Percentiles rank a stretch among this genome's conserved stretches.
Evolutionary conservation across 23 tunicate genomes (phyloP).

Genomic region (Phallusia fumigata): DNA sequence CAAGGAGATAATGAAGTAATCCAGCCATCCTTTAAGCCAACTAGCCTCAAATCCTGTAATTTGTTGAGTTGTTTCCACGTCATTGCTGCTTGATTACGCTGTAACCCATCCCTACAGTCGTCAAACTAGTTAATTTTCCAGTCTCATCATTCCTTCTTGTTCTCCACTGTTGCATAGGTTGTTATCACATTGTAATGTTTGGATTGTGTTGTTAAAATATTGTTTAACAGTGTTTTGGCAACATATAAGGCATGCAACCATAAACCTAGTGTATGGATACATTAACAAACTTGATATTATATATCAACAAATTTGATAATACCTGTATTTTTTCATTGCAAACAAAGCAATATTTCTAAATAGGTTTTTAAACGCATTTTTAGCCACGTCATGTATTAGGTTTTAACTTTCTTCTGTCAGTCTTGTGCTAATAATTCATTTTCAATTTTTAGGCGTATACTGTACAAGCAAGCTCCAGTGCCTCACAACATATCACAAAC

Average conservation of each 20-base stretch:
- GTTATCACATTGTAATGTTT: neutral
- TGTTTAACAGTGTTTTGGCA: too few relatives aligned
- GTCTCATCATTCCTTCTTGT: neutral
- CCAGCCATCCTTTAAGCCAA: neutral
- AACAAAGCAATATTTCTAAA: too few relatives aligned
- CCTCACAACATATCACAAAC: slow-evolving; percentile 52
- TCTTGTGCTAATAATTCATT: neutral
- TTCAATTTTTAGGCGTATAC: slow-evolving; percentile 51
- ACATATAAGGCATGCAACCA: too few relatives aligned
- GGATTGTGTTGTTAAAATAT: neutral
- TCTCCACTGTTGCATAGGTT: neutral
- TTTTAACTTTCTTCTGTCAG: too few relatives aligned
- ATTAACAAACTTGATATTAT: too few relatives aligned
- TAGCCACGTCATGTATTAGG: too few relatives aligned
- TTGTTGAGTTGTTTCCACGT: slow-evolving; percentile 8
- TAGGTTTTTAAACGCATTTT: too few relatives aligned
- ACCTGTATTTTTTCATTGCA: too few relatives aligned
- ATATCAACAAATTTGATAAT: too few relatives aligned
- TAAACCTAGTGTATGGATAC: too few relatives aligned
- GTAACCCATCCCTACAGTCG: neutral
- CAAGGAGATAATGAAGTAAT: too few relatives aligned
- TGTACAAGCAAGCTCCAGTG: slow-evolving; percentile 72
- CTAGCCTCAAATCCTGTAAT: neutral
- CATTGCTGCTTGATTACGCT: neutral
- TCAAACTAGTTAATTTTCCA: neutral